Base-by-base conservation (phyloP, 2,113 vertebrate genomes). In the Eptesicus fuscus region DNA sequence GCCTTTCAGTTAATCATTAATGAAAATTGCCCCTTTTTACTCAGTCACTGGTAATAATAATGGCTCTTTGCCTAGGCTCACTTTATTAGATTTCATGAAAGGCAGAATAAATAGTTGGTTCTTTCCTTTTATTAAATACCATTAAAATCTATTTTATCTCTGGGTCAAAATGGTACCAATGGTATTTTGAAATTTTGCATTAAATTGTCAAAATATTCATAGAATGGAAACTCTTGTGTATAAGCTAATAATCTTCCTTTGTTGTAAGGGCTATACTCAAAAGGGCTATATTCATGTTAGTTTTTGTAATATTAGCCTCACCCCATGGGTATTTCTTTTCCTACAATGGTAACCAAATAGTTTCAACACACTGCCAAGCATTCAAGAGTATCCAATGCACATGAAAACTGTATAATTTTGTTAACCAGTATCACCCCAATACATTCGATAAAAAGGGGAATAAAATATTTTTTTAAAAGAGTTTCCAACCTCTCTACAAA, bases 161-260 rank as follows among this genome's bases (percentile, higher is more conserved):
- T 59, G 56, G 35, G 20, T 78, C 35, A n/a, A 93, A 88, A 37
- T 78, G 40, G 4, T 79, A 76, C 7, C 35, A 83, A 7, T 84
- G 78, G 9, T 65, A 83, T 61, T 83, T 88, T 89, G 32, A 95
- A 88, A 73, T 82, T 93, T 73, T 76, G 40, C 40, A 32, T 84
- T 83, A 74, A 90, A 25, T 93, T 96, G 61, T 56, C 67, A 67
- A 47, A 79, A 86, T 96, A 87, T 9, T 78, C 23, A 12, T n/a
- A 63, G 32, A 85, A 63, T 70, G 37, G 59, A 85, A 67, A 69
- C 28, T 82, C 22, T 2, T 67, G 1, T 65, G 7, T 91, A 59
- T 67, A 30, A 47, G n/a, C 2, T 40, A 8, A 53, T 44, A 20
- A 28, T 40, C 65, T 56, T 87, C 25, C 22, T 61, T 71, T 11